Evolutionary conservation across 35 echinoderm and acorn worm species (phyloP).

Genomic region (Antedon bifida): DNA sequence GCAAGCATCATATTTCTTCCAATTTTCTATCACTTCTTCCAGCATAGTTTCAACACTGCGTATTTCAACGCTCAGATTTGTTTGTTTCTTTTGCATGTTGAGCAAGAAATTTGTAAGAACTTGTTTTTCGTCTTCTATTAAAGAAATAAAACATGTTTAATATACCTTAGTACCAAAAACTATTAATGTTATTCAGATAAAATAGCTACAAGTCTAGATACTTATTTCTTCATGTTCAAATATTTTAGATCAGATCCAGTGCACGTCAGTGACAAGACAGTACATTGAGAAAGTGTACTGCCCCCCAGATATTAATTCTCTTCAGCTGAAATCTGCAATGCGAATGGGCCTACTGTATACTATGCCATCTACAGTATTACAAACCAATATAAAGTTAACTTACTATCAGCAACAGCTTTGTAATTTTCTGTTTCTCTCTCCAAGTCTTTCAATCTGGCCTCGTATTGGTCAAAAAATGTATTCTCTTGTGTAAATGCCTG

Average conservation of each 20-base stretch:
- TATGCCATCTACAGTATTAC: neutral
- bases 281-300: too few relatives aligned
- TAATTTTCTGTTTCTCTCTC: slow-evolving; percentile 33
- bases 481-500: slow-evolving; percentile 49
- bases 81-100: slow-evolving; percentile 65
- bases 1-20: slow-evolving; percentile 37
- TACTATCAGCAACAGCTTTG: neutral
- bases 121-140: slow-evolving; percentile 49
- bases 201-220: too few relatives aligned
- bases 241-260: too few relatives aligned
- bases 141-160: neutral
- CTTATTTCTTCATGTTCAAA: too few relatives aligned
- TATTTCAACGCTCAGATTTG: slow-evolving; percentile 63
- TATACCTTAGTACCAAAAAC: neutral
- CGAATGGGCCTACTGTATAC: too few relatives aligned
- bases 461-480: slow-evolving; percentile 69
- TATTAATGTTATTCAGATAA: too few relatives aligned
- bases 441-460: slow-evolving; percentile 36
- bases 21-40: slow-evolving; percentile 55
- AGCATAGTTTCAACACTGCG: slow-evolving; percentile 51
- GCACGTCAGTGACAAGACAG: too few relatives aligned
- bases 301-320: too few relatives aligned
- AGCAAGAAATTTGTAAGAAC: slow-evolving; percentile 36
- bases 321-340: too few relatives aligned
- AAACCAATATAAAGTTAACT: neutral